These are phyloP conservation scores for Pollenia amentaria DNA, from an alignment of 2,888 invertebrate genomes.

Conservation along the genomic window DNA sequence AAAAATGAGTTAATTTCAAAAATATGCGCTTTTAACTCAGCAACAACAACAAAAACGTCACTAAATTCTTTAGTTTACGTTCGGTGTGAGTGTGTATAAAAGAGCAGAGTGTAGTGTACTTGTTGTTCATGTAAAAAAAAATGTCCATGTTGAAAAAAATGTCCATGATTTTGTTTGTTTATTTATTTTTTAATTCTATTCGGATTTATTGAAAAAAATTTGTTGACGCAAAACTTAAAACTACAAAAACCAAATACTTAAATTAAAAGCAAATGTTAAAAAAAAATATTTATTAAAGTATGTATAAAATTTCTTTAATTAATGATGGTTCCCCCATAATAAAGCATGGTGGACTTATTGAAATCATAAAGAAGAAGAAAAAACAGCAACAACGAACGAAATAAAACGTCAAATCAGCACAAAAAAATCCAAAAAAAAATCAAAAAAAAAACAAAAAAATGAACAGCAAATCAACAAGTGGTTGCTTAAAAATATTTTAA, in stretches of 20 bases:
- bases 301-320: constrained; percentile 19
- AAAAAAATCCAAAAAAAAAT: constrained; percentile 19
- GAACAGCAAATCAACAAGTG: constrained; percentile 32
- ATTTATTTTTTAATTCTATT: constrained; percentile 11
- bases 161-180: neutral
- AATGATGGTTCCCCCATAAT: neutral
- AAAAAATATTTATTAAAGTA: neutral
- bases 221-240: constrained; percentile 27
- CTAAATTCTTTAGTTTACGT: neutral
- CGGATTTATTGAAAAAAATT: neutral
- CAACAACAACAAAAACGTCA: neutral
- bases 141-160: neutral
- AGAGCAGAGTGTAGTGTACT: neutral
- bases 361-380: constrained; percentile 6
- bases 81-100: neutral
- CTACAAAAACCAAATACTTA: neutral
- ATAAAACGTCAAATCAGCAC: constrained; percentile 31
- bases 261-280: neutral
- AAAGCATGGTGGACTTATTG: neutral
- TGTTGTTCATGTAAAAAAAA: neutral
- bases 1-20: constrained; percentile 4
- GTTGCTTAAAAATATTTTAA: neutral
- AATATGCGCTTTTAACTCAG: constrained; percentile 10
- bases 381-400: neutral
- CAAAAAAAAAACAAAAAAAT: constrained; percentile 33